Percentiles rank a stretch among this genome's conserved stretches.
Conservation (phyloP, 2,797 vertebrate genomes). For the Acrossocheilus wenchowensis region DNA sequence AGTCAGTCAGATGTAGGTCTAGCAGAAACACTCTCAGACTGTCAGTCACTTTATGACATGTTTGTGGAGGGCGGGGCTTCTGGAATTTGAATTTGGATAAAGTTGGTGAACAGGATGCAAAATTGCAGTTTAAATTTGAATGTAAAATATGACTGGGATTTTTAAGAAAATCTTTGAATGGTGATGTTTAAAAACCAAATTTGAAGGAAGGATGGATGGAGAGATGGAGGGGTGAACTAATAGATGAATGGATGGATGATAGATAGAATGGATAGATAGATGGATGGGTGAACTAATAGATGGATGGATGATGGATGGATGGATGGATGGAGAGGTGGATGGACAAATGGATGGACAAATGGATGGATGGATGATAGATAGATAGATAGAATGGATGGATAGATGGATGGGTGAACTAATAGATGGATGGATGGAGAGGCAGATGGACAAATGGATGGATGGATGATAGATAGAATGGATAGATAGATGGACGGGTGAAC, state of each 20-base stretch:
- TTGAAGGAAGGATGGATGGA: background rate
- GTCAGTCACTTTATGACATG: background rate
- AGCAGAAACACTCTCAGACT: background rate
- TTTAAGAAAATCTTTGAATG: background rate
- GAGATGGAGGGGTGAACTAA: background rate
- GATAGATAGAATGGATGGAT: background rate
- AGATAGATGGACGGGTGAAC: background rate
- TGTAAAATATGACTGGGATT: background rate
- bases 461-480: too few species aligned
- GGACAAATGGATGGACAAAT: fast-evolving
- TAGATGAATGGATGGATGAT: background rate
- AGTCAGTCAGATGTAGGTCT: background rate
- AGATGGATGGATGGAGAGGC: background rate
- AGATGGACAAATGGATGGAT: too few species aligned
- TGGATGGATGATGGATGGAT: fast-evolving
- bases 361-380: background rate
- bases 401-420: fast-evolving
- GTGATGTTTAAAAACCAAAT: background rate
- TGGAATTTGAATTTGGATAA: background rate
- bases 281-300: fast-evolving
- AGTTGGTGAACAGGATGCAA: background rate
- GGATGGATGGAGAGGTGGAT: fast-evolving
- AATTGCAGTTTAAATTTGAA: background rate
- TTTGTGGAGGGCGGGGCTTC: background rate
- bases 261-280: background rate